phyloP scores from a whole-genome alignment of 2,797 vertebrate genomes.

The Hydrophis major region DNA sequence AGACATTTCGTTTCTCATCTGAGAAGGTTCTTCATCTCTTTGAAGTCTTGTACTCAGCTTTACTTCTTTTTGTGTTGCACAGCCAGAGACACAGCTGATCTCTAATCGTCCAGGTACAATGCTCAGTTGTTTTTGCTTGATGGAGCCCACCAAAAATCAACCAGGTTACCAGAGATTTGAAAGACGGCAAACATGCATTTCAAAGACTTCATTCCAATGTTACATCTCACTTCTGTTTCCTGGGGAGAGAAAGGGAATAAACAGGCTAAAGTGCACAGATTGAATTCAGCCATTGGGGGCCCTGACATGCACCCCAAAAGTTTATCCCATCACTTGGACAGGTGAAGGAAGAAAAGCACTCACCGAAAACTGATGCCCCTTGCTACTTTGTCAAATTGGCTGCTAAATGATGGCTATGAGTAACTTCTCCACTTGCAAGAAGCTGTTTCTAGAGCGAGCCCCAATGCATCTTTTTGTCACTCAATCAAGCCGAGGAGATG shows the following conservation, averaged over 20 bases:
- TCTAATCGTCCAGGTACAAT: background rate
- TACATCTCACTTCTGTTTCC: background rate
- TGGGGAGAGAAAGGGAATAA: background rate
- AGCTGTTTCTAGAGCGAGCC: constrained; percentile 46
- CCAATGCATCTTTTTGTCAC: constrained; percentile 55
- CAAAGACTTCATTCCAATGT: background rate
- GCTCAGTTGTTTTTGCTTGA: background rate
- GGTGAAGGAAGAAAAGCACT: constrained; percentile 1
- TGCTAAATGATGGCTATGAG: constrained; percentile 56
- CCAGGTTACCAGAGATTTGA: background rate
- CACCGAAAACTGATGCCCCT: constrained; percentile 46
- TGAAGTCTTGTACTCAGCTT: background rate
- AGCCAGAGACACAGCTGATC: background rate
- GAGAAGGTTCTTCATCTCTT: too few species aligned
- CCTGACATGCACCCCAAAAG: constrained; percentile 1
- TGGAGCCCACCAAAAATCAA: background rate
- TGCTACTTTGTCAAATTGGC: constrained; percentile 50
- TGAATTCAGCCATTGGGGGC: background rate
- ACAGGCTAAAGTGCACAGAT: background rate
- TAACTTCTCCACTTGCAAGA: constrained; percentile 54
- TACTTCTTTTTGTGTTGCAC: background rate
- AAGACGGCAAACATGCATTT: background rate
- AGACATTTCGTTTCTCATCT: too few species aligned
- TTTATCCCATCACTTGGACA: constrained; percentile 11
- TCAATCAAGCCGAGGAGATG: constrained; percentile 47